These are phyloP conservation scores for Varecia variegata DNA, from an alignment of 2,797 vertebrate genomes.

Conservation along the genomic window DNA sequence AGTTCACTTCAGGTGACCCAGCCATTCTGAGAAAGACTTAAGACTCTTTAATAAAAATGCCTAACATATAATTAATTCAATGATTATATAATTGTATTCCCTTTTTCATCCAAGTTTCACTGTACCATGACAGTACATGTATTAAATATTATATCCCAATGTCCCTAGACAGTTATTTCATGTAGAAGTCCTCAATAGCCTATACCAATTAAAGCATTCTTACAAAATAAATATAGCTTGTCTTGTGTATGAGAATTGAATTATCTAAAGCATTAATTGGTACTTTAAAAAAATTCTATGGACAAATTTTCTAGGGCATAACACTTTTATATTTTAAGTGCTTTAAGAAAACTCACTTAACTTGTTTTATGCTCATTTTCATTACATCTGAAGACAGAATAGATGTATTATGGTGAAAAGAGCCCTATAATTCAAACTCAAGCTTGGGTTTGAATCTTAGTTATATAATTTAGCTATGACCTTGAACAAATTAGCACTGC, in stretches of 20 bases:
- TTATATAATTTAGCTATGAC: not conserved
- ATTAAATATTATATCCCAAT: conserved; percentile 77
- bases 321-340: conserved; percentile 60
- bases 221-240: conserved; percentile 81
- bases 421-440: not conserved
- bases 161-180: conserved; percentile 16
- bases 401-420: not conserved
- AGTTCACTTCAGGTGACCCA: conserved; percentile 60
- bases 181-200: conserved; percentile 72
- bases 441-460: not conserved
- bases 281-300: conserved; percentile 59
- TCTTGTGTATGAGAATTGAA: conserved; percentile 79
- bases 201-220: conserved; percentile 77
- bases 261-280: conserved; percentile 82
- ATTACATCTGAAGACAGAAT: not conserved
- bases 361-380: not conserved
- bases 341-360: conserved; percentile 50
- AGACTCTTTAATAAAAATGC: conserved; percentile 70
- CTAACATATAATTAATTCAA: conserved; percentile 80
- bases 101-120: conserved; percentile 75
- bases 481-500: not conserved
- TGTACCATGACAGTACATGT: conserved; percentile 42
- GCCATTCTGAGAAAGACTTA: conserved; percentile 63
- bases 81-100: conserved; percentile 78
- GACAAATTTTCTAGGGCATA: conserved; percentile 58